Percentiles rank a stretch among this genome's conserved stretches.
Evolutionary conservation across 2,888 invertebrate genomes (phyloP).

Genomic region (Digitonthophagus gazella): DNA sequence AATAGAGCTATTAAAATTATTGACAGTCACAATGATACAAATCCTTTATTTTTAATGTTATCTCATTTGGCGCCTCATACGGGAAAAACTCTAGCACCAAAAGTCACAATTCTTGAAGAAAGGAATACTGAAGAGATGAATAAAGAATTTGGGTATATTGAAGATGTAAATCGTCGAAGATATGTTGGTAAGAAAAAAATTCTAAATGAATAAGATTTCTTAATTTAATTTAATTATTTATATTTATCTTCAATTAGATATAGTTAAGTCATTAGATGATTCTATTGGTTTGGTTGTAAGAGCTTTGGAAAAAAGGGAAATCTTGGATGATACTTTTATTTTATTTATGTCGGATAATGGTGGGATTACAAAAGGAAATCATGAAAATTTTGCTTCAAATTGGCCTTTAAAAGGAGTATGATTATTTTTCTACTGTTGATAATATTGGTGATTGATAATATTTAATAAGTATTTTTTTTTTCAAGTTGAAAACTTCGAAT

Average conservation of each 20-base stretch:
- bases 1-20: conserved; percentile 64
- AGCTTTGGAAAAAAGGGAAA: conserved; percentile 62
- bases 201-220: not conserved
- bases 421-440: not conserved
- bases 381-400: conserved; percentile 73
- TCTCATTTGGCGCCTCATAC: conserved; percentile 73
- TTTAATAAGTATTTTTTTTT: not conserved
- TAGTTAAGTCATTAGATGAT: conserved; percentile 81
- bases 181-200: conserved; percentile 63
- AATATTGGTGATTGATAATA: too few species aligned
- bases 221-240: too few species aligned
- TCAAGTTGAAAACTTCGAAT: conserved; percentile 13
- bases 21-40: conserved; percentile 54
- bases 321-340: conserved; percentile 78
- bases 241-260: conserved; percentile 58
- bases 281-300: conserved; percentile 76
- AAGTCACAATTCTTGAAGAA: conserved; percentile 65
- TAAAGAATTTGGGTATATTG: conserved; percentile 63
- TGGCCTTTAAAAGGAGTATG: conserved; percentile 73
- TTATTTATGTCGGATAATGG: conserved; percentile 88
- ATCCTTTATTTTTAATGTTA: conserved; percentile 74
- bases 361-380: conserved; percentile 69
- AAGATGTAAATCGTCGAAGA: conserved; percentile 61
- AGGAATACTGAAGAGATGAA: conserved; percentile 60
- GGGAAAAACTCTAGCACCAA: conserved; percentile 42